Base-by-base conservation (phyloP, 2,888 invertebrate species). In the Lamellibrachia satsuma region DNA sequence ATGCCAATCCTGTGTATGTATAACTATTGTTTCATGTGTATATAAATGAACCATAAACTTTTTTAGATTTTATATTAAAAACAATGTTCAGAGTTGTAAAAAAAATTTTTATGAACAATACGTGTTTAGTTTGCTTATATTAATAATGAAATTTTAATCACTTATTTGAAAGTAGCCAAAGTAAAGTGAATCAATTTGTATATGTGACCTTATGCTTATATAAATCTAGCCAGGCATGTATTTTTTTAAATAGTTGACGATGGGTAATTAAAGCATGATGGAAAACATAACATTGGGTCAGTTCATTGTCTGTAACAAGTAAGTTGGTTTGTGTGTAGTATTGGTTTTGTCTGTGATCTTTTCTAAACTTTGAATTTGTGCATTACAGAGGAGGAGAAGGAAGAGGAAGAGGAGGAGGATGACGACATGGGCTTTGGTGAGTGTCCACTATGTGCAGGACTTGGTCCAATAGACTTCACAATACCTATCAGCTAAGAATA, bases 361-460 rank as follows among this genome's bases (percentile, higher is more conserved):
- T 8, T 60, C 90, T n/a, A 15, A 22, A 11, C 15, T 22, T 22
- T 15, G 75, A 6, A 6, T 2, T 22, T 75, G 11, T 75, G 75
- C n/a, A n/a, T 90, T 52, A 91, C 60, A 52, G 92, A 93, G 93
- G 92, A 91, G 91, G 91, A 39, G 90, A 91, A 93, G 91, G 93
- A 93, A 52, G 93, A 93, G 92, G 95, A 96, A 93, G 95, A 95
- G 93, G 96, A 96, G 92, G 95, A 95, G 0, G 96, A 96, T 93
- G 96, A 96, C 91, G 96, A 96, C 94, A 96, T 96, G 96, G 96
- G 96, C 94, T 96, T 96, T 93, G 96, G 96, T 96, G 94, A 94
- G 96, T 95, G 90, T 15, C 92, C 15, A 1, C 15, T 90, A 27
- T 22, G 60, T 7, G 15, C 39, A 39, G 39, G 39, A 39, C 39